Evolutionary conservation across 2,888 invertebrate genomes (phyloP).

Genomic region (Amiota communis): DNA sequence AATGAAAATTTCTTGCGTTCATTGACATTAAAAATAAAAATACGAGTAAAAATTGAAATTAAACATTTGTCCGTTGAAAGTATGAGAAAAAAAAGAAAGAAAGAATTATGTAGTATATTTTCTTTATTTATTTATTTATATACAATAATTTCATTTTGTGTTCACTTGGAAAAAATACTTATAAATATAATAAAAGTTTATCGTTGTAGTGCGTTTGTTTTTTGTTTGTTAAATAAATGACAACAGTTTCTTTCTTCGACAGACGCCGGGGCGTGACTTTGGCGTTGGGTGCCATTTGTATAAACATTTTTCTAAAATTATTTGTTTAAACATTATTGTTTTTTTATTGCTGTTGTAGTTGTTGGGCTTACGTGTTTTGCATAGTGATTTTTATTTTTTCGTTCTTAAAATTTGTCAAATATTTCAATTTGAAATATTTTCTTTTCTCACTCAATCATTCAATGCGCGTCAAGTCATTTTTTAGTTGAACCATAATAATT

Average conservation of each 20-base stretch:
- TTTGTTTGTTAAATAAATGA: constrained; percentile 43
- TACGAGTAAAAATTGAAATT: constrained; percentile 40
- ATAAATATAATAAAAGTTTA: constrained; percentile 33
- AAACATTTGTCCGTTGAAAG: constrained; percentile 52
- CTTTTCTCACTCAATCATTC: no score
- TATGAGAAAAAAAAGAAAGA: constrained; percentile 37
- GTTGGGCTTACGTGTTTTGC: constrained; percentile 57
- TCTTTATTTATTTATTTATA: background rate
- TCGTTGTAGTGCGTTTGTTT: constrained; percentile 7
- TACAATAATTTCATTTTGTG: background rate
- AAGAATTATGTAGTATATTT: constrained; percentile 30
- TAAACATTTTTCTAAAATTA: constrained; percentile 29
- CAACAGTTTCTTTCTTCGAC: no score
- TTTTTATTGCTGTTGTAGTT: constrained; percentile 35
- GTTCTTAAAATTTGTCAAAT: constrained; percentile 5
- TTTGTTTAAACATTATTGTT: constrained; percentile 33
- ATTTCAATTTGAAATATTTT: constrained; percentile 4
- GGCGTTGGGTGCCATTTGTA: constrained; percentile 47
- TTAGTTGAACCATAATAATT: constrained; percentile 46
- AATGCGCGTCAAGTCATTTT: no score
- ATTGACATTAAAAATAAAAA: constrained; percentile 55
- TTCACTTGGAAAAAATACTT: constrained; percentile 31
- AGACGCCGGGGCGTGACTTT: constrained; percentile 58
- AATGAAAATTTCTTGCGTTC: constrained; percentile 62
- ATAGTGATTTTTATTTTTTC: constrained; percentile 16